phyloP scores from a whole-genome alignment of 2,888 invertebrate species.

The Platycnemis pennipes region DNA sequence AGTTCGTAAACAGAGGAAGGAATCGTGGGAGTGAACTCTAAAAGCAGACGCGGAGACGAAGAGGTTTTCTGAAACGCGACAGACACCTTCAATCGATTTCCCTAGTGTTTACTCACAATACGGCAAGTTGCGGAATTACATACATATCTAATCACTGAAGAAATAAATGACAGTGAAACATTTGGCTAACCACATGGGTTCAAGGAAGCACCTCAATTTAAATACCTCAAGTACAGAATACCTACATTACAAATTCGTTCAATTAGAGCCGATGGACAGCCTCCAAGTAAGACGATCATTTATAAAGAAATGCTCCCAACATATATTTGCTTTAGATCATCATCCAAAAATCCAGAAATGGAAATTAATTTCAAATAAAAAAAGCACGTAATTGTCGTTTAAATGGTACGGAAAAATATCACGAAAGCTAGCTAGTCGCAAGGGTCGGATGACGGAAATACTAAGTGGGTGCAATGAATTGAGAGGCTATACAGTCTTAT shows the following conservation, averaged over 20 bases:
- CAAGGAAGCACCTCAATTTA: not conserved
- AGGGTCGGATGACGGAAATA: too few relatives aligned
- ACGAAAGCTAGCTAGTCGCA: too few relatives aligned
- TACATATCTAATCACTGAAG: not conserved
- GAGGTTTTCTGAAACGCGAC: not conserved
- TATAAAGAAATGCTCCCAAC: too few relatives aligned
- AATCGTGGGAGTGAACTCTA: not conserved
- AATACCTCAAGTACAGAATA: not conserved
- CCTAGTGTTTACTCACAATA: not conserved
- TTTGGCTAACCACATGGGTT: too few relatives aligned
- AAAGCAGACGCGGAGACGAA: not conserved
- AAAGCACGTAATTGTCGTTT: too few relatives aligned
- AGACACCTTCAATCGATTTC: not conserved
- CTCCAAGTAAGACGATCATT: not conserved
- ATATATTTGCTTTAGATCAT: too few relatives aligned
- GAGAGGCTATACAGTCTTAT: too few relatives aligned
- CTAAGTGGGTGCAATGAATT: too few relatives aligned
- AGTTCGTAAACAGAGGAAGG: conserved; percentile 6
- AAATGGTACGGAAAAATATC: too few relatives aligned
- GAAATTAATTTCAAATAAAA: too few relatives aligned
- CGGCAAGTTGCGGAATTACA: not conserved
- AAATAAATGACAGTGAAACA: not conserved
- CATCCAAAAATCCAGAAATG: too few relatives aligned
- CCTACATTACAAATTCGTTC: not conserved
- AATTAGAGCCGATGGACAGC: not conserved